Conservation (phyloP, 1,140 invertebrate genomes). For the Trypoxylus dichotomus region DNA sequence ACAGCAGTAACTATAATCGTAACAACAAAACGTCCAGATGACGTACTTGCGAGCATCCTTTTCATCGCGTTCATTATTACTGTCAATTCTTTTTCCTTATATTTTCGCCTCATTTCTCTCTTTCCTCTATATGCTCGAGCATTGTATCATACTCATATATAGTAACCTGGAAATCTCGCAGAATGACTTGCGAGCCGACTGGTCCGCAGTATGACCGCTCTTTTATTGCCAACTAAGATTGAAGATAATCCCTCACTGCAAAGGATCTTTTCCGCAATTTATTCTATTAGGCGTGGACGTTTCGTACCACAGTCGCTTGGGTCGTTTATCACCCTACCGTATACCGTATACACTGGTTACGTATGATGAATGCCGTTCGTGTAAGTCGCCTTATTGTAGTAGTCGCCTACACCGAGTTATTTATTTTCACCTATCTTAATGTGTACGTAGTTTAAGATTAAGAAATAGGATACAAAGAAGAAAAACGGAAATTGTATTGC, state of each 20-base stretch:
- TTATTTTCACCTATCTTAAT: slow-evolving; percentile 9
- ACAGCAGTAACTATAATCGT: background rate
- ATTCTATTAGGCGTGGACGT: slow-evolving; percentile 21
- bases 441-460: background rate
- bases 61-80: background rate
- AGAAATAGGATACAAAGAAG: background rate
- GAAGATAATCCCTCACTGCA: slow-evolving; percentile 21
- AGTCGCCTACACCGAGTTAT: slow-evolving; percentile 1
- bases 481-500: background rate
- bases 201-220: slow-evolving; percentile 5
- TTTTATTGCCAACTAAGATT: slow-evolving; percentile 20
- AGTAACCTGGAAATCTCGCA: background rate
- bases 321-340: slow-evolving; percentile 12
- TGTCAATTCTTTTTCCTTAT: background rate
- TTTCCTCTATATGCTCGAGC: background rate
- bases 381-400: background rate
- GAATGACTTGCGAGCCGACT: background rate
- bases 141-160: background rate
- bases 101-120: background rate
- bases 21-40: background rate
- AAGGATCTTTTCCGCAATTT: slow-evolving; percentile 22
- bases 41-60: background rate
- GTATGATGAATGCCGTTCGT: slow-evolving; percentile 6
- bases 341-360: background rate
- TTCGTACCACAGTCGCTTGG: background rate